Evolutionary conservation across 2,888 invertebrate genomes (phyloP), one percentile per base, ranked within the genome.

Genomic region (Pheosia gnoma): DNA sequence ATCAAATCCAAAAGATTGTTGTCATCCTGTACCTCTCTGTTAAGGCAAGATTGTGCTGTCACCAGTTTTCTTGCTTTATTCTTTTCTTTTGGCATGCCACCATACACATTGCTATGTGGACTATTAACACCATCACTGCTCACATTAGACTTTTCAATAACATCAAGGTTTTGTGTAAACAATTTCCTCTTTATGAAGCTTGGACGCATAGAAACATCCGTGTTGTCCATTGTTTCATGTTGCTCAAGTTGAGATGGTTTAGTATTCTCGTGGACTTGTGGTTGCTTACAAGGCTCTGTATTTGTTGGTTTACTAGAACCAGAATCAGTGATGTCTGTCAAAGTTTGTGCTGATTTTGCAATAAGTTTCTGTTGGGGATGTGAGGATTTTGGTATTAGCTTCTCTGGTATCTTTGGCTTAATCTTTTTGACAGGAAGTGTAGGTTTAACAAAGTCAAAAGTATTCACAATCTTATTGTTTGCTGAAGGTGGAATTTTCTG

Each of bases 131-230:
- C 81, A 41, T 88, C 88, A 68, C 58, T 75, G 64, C 78, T 85
- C 0, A 77, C 47, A 69, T 86, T 87, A 58, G 81, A 84, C 55
- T 76, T 86, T 56, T 92, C 88, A 51, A 84, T 76, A 0, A 90
- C 75, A 82, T 92, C 91, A 59, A 90, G 75, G 59, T 84, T 91
- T 75, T 92, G 93, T 0, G 91, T 87, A 58, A 88, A 93, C 0
- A 93, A 77, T 71, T 92, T 93, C 68, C 93, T 82, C 75, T 91
- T 93, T 11, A 90, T 88, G 66, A 91, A 93, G 69, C 92, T 93
- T 36, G 91, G 89, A 65, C 87, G 85, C 81, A 83, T 85, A 57
- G 90, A 89, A 3, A 87, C 59, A 57, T 89, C 83, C 73, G 78
- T 86, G 55, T 57, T 72, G 53, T 75, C 72, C 41, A 63, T 65